These are phyloP conservation scores for Serrognathus titanus DNA, from an alignment of 2,888 invertebrate genomes.

Conservation along the genomic window DNA sequence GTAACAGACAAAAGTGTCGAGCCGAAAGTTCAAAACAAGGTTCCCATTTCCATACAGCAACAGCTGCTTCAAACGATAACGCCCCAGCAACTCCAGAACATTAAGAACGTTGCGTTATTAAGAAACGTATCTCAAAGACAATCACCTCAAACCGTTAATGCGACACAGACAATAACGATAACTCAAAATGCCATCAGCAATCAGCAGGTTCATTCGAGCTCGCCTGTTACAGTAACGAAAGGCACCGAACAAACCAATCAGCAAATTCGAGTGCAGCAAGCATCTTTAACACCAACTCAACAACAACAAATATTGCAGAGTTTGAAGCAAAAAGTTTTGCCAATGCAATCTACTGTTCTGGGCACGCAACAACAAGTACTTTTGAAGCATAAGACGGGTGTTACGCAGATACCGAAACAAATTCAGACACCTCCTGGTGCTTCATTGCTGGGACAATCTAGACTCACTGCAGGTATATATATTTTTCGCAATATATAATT, in stretches of 20 bases:
- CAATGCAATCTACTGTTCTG: slow-evolving; percentile 40
- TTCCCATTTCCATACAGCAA: slow-evolving; percentile 33
- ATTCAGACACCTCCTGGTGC: slow-evolving; percentile 35
- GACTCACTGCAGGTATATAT: slow-evolving; percentile 34
- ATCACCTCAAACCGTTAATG: slow-evolving; percentile 13
- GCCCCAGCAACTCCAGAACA: slow-evolving; percentile 44
- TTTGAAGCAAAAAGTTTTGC: slow-evolving; percentile 43
- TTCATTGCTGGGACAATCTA: slow-evolving; percentile 36
- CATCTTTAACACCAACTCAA: slow-evolving; percentile 43
- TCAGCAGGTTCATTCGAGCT: slow-evolving; percentile 6
- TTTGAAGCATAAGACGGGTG: slow-evolving; percentile 51
- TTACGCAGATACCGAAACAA: slow-evolving; percentile 47
- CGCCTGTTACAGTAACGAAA: slow-evolving; percentile 9
- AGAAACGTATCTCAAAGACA: slow-evolving; percentile 31
- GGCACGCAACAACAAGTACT: slow-evolving; percentile 45
- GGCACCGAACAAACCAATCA: slow-evolving; percentile 14
- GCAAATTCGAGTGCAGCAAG: slow-evolving; percentile 25
- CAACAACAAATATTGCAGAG: slow-evolving; percentile 52
- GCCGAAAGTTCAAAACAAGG: slow-evolving; percentile 23
- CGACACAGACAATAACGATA: slow-evolving; percentile 21
- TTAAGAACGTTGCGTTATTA: slow-evolving; percentile 45
- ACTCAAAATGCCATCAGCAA: slow-evolving; percentile 16
- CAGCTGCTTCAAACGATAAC: slow-evolving; percentile 43
- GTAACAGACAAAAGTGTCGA: slow-evolving; percentile 20
- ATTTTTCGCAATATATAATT: slow-evolving; percentile 7